Evolutionary conservation across 2,888 invertebrate species (phyloP), one percentile per base, ranked within the genome.

Genomic region (Xanthostigma xanthostigma): DNA sequence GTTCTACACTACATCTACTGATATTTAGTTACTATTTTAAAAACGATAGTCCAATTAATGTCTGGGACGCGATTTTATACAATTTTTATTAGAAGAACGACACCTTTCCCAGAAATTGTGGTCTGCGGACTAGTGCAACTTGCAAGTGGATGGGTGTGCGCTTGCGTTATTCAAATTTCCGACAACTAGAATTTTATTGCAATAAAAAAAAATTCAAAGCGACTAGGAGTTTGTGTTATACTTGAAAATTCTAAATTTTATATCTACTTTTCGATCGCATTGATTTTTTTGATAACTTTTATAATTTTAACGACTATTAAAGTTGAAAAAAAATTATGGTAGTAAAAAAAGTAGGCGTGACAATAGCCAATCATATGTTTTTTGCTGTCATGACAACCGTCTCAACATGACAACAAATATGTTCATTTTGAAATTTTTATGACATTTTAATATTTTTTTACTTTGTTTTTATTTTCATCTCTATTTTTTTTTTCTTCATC

Each of bases 331-430:
- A 44, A 42, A 13, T 17, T 17, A 13, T 27, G n/a, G 27, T 37
- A 37, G 37, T 45, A 17, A 36, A 14, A 14, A 17, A 14, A 27
- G 56, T 59, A 60, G 60, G 61, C 59, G 61, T 61, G 61, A 17
- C 17, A 14, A 37, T 45, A 17, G 61, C 59, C 56, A 58, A 60
- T 60, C 61, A 60, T 61, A 61, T 60, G 60, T 53, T 52, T 41
- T 49, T 53, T 45, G 57, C 60, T 55, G 45, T 56, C 53, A 59
- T 59, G 53, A 55, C 51, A 55, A 60, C 61, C 13, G 34, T 44
- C 44, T 47, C 40, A 36, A 13, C 13, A 34, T 51, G 41, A 17
- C 41, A 41, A 27, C 17, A 17, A 41, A 17, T 27, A 27, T 27
- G 27, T 27, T 27, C 27, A 27, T 27, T 27, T 27, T 27, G 27